Conservation (phyloP, 2,888 invertebrate species). For the Nebria salina region DNA sequence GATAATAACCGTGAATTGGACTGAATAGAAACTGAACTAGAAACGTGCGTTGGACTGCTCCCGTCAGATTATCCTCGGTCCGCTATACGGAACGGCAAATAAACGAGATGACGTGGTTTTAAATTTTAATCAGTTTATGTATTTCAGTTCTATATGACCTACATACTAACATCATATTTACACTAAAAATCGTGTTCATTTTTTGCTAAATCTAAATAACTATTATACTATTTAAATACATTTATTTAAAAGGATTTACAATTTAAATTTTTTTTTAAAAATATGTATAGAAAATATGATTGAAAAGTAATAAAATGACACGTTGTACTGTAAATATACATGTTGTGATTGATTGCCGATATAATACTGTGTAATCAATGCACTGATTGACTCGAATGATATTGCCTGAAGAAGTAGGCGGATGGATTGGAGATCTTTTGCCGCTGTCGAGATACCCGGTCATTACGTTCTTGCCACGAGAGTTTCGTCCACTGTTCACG, state of each 20-base stretch:
- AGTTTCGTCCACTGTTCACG: not conserved
- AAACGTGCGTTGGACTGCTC: not conserved
- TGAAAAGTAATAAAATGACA: not conserved
- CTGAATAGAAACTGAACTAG: not conserved
- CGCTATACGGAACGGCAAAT: not conserved
- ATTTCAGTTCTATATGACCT: not conserved
- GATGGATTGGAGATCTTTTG: not conserved
- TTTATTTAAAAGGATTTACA: no score
- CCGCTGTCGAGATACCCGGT: slow-evolving; percentile 4
- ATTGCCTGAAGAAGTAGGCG: not conserved
- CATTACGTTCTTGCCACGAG: not conserved
- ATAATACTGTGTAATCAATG: slow-evolving; percentile 7
- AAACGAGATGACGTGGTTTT: not conserved
- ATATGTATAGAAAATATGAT: no score
- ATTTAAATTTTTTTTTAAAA: no score
- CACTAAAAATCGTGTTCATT: no score
- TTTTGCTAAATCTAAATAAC: no score
- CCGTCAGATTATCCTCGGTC: not conserved
- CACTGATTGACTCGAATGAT: slow-evolving; percentile 7
- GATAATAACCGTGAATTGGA: not conserved
- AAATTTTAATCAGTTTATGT: not conserved
- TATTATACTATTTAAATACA: no score
- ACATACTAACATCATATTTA: not conserved
- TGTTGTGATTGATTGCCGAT: not conserved
- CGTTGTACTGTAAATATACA: not conserved